Conservation (phyloP, 2,113 vertebrate genomes). For the Ptilonorhynchus violaceus region DNA sequence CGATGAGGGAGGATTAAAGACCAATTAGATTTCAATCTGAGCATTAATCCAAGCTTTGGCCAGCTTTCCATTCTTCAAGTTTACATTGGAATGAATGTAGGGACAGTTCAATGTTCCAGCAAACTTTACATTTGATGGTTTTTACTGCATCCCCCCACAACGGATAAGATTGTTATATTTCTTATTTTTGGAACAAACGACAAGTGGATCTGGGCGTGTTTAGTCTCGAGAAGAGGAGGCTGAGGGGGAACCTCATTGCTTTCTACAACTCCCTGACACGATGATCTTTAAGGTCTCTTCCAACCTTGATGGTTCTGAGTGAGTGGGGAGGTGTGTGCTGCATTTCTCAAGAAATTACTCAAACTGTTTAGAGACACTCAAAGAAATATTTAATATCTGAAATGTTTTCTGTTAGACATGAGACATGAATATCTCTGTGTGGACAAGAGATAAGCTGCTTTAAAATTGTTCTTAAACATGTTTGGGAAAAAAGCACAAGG, state of each 20-base stretch:
- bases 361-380: background rate
- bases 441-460: background rate
- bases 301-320: background rate
- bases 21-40: background rate
- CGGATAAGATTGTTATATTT: background rate
- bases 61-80: background rate
- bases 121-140: background rate
- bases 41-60: background rate
- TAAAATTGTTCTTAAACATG: background rate
- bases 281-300: background rate
- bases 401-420: background rate
- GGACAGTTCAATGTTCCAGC: background rate
- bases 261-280: too few species aligned
- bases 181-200: background rate
- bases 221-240: background rate
- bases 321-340: background rate
- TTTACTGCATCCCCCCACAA: background rate
- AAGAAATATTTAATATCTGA: background rate
- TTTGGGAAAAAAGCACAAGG: background rate
- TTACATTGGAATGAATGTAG: background rate
- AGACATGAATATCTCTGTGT: background rate
- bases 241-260: too few species aligned
- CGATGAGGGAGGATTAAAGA: background rate
- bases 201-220: background rate
- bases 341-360: background rate